A percentile compares a stretch with the other conserved stretches of the same genome.
Conservation (phyloP, 2,888 invertebrate species). For the Nezara viridula region DNA sequence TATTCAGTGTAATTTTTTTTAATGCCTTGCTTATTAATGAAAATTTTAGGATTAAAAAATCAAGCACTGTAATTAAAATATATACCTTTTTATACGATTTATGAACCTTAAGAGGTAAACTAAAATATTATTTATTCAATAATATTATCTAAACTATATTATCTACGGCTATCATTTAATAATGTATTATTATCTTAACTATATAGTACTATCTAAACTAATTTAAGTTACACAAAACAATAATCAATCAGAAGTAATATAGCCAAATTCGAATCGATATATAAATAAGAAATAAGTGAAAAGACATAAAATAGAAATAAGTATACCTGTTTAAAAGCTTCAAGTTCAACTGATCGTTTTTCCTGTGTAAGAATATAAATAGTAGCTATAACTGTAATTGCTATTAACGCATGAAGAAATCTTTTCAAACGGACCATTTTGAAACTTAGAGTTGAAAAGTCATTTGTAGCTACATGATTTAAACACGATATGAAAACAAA, state of each 20-base stretch:
- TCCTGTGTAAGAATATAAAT: not conserved
- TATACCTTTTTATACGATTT: too few species aligned
- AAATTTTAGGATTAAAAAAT: too few species aligned
- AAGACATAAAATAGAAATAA: not conserved
- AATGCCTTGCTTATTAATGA: too few species aligned
- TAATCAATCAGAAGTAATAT: not conserved
- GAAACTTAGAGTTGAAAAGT: not conserved
- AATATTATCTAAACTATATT: too few species aligned
- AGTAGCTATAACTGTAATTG: not conserved
- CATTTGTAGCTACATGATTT: slow-evolving; percentile 54
- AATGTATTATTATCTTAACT: too few species aligned
- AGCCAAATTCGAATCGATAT: not conserved
- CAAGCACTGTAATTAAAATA: too few species aligned
- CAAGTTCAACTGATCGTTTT: slow-evolving; percentile 1
- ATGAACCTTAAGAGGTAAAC: too few species aligned
- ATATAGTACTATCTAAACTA: not conserved
- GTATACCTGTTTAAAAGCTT: not conserved
- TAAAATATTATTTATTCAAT: too few species aligned
- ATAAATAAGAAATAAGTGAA: not conserved
- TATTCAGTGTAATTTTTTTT: too few species aligned
- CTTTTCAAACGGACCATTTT: slow-evolving; percentile 65
- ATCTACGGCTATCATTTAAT: too few species aligned
- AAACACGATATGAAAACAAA: slow-evolving; percentile 18
- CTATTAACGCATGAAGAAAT: slow-evolving; percentile 67
- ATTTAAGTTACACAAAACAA: not conserved